Base-by-base conservation (phyloP, 1,140 invertebrate genomes). In the Drosophila insularis region DNA sequence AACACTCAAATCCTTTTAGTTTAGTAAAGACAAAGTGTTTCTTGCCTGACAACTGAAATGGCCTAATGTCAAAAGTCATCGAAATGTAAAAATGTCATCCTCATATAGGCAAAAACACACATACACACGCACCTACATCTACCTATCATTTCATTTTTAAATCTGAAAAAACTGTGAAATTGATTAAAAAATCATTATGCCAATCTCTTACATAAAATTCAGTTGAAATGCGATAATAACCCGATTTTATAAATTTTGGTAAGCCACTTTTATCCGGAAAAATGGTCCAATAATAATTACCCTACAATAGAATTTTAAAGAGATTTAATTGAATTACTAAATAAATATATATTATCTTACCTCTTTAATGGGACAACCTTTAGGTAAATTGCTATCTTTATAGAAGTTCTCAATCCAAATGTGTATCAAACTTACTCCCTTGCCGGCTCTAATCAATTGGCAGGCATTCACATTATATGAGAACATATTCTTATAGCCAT, bases 381-480 rank as follows among this genome's bases (percentile, higher is more conserved):
- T 50, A 1, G 43, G 43, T 21, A 50, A 50, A 50, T 50, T 50
- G 7, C 17, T 21, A 21, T 4, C 8, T 4, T 21, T 50, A 21
- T 50, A 50, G 43, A 50, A 50, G 11, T 50, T 50, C 10, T 50
- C 43, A 50, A 50, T 50, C 43, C 43, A 50, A 11, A 21, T 10
- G 1, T 50, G 43, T 21, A 50, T 50, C 43, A 50, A 50, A 50
- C 43, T 50, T 2, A 50, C 0, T 11, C 43, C 43, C 8, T 19
- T 50, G 17, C 43, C 43, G 19, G 43, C 43, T 21, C 43, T 50
- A 8, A 50, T 50, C 43, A 50, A 50, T 21, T 50, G 43, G 6
- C 43, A 50, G 43, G 43, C 43, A 50, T 50, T 50, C 7, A 50
- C 43, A 50, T 50, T 50, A 8, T 50, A 50, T 2, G 43, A 50